Conservation (phyloP, 2,888 invertebrate species). For the Drosophila recens region DNA sequence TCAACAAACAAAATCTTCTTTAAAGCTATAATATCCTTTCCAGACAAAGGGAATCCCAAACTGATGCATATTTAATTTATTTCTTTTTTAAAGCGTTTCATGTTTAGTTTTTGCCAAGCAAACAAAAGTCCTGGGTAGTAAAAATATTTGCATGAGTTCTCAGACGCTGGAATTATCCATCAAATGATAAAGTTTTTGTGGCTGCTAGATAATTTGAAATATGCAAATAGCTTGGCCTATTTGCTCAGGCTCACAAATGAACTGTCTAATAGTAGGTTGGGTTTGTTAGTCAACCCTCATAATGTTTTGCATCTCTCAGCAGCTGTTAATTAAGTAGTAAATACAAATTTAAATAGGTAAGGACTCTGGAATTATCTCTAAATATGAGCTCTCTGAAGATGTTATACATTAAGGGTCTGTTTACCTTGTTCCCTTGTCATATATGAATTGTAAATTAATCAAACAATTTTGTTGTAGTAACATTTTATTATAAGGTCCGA, state of each 20-base stretch:
- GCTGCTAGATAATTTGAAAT: constrained; percentile 42
- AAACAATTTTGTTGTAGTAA: too few species aligned
- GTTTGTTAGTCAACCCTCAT: background rate
- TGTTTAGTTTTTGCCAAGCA: constrained; percentile 13
- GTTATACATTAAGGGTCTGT: background rate
- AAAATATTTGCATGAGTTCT: constrained; percentile 43
- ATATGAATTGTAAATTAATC: background rate
- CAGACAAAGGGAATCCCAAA: constrained; percentile 8
- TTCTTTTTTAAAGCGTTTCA: constrained; percentile 12
- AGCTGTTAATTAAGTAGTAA: constrained; percentile 32
- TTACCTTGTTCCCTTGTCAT: background rate
- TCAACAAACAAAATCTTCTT: background rate
- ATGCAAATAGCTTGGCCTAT: constrained; percentile 48
- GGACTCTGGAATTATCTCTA: background rate
- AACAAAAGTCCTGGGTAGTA: constrained; percentile 4
- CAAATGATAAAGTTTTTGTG: constrained; percentile 35
- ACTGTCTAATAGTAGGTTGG: constrained; percentile 3
- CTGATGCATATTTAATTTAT: constrained; percentile 24
- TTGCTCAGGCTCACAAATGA: constrained; percentile 34
- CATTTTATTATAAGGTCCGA: too few species aligned
- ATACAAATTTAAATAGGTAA: constrained; percentile 12
- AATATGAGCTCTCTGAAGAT: too few species aligned
- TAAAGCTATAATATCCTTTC: background rate
- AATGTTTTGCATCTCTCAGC: constrained; percentile 21
- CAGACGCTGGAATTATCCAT: constrained; percentile 10